Conservation (phyloP, 2,113 vertebrate species). For the Cyanocitta stelleri region DNA sequence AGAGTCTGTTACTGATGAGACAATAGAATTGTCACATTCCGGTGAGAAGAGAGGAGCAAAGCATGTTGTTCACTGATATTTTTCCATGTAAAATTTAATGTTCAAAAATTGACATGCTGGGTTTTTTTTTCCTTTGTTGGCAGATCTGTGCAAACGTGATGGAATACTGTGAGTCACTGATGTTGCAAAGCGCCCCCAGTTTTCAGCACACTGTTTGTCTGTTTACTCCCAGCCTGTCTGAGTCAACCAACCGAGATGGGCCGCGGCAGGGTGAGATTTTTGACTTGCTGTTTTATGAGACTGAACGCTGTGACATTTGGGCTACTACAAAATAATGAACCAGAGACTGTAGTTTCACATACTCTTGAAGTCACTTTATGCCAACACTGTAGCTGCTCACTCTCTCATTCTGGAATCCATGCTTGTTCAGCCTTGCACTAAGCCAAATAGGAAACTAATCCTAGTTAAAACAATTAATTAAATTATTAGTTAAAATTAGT, state of each 20-base stretch:
- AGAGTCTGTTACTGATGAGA: background rate
- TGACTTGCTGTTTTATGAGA: background rate
- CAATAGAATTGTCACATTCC: background rate
- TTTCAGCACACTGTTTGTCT: conserved; percentile 90
- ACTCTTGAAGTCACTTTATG: background rate
- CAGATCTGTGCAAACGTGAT: conserved; percentile 97
- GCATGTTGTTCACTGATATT: background rate
- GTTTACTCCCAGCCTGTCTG: conserved; percentile 89
- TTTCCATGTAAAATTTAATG: background rate
- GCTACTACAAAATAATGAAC: background rate
- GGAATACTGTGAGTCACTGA: conserved; percentile 94
- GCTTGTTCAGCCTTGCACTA: background rate
- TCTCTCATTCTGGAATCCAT: background rate
- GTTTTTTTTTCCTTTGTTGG: background rate
- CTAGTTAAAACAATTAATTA: background rate
- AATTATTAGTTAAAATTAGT: too few species aligned
- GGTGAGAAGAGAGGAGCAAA: background rate
- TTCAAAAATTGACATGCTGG: background rate
- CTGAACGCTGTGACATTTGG: background rate
- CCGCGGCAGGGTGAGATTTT: conserved; percentile 75
- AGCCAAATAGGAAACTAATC: background rate
- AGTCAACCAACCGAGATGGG: conserved; percentile 84
- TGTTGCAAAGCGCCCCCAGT: conserved; percentile 84
- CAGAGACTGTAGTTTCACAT: background rate
- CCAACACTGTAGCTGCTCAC: background rate